Conservation (phyloP, 2,888 invertebrate genomes). For the Drosophila neutralis region DNA sequence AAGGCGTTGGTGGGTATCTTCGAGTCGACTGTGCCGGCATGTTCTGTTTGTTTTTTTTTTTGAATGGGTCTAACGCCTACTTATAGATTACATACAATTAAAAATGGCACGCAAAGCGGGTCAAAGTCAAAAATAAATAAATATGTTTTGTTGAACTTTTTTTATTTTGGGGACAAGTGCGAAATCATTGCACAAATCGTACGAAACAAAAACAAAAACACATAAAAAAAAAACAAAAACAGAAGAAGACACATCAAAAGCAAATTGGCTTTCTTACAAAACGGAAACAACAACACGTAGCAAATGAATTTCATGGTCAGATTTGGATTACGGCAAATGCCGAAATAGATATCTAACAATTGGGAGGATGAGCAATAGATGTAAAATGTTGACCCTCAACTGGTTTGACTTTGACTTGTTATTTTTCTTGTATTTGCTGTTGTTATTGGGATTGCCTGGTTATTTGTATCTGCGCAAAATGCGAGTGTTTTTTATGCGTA, state of each 20-base stretch:
- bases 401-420: constrained; percentile 49
- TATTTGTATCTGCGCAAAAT: constrained; percentile 5
- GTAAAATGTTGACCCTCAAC: constrained; percentile 57
- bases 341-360: constrained; percentile 46
- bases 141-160: constrained; percentile 37
- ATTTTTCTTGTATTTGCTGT: constrained; percentile 3
- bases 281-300: constrained; percentile 76
- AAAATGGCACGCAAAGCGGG: constrained; percentile 64
- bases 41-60: background rate
- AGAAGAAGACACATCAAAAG: constrained; percentile 22
- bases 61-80: constrained; percentile 37
- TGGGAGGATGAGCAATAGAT: constrained; percentile 53
- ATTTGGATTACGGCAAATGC: constrained; percentile 58
- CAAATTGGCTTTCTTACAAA: constrained; percentile 77
- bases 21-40: background rate
- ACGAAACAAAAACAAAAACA: constrained; percentile 18
- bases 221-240: background rate
- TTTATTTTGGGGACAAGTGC: constrained; percentile 46
- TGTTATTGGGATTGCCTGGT: background rate
- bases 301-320: constrained; percentile 76
- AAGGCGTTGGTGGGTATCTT: background rate
- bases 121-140: constrained; percentile 69
- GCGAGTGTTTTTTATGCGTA: background rate
- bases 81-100: constrained; percentile 47
- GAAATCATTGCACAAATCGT: constrained; percentile 61